A percentile compares a stretch with the other conserved stretches of the same genome.
phyloP scores from a whole-genome alignment of 1,140 invertebrate species.

The Lepidurus arcticus region DNA sequence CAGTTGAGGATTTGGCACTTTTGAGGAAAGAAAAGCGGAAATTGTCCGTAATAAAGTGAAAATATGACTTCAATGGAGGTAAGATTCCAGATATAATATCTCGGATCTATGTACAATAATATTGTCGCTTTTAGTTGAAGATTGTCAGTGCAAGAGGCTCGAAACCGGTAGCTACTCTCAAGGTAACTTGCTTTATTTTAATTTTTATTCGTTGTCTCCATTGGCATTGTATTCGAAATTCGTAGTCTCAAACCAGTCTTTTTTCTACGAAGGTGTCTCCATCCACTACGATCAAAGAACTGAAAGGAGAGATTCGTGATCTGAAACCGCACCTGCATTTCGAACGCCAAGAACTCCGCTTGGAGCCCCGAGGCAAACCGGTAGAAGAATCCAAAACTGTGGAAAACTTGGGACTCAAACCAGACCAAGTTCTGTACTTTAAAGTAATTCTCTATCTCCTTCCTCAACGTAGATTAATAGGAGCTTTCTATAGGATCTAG shows the following conservation, averaged over 20 bases:
- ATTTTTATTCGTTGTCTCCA: not conserved
- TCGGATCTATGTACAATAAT: not conserved
- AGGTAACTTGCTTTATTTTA: constrained; percentile 37
- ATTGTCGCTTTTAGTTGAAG: constrained; percentile 51
- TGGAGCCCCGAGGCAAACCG: constrained; percentile 69
- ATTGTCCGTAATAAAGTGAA: not conserved
- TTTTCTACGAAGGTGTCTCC: constrained; percentile 47
- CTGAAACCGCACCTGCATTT: constrained; percentile 63
- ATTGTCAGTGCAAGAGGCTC: constrained; percentile 51
- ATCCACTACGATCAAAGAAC: constrained; percentile 60
- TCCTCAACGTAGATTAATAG: constrained; percentile 27
- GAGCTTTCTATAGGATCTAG: constrained; percentile 64
- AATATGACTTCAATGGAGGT: not conserved
- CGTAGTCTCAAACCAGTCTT: not conserved
- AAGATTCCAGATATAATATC: no score
- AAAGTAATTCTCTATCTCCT: constrained; percentile 47
- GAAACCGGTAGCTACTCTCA: constrained; percentile 54
- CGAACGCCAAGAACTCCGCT: constrained; percentile 73
- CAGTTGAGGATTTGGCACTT: not conserved
- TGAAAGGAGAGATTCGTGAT: constrained; percentile 67
- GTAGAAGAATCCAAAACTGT: constrained; percentile 35
- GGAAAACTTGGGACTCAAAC: constrained; percentile 52
- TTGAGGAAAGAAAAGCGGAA: not conserved
- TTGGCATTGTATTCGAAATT: constrained; percentile 6
- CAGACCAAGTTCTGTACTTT: constrained; percentile 63